These are phyloP conservation scores for Heliothis virescens DNA, from an alignment of 1,140 invertebrate species.

Conservation along the genomic window DNA sequence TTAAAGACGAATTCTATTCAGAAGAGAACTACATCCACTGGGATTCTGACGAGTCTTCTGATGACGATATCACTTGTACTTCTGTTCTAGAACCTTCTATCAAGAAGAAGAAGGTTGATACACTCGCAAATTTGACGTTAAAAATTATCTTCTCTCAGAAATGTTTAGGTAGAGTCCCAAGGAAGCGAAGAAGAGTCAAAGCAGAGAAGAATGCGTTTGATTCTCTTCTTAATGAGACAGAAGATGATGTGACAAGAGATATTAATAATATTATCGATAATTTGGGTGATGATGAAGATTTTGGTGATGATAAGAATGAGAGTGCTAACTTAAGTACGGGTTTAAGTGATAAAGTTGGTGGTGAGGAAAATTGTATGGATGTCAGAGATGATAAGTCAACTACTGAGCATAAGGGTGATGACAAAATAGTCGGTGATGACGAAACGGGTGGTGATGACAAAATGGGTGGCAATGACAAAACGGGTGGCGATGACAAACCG, in stretches of 20 bases:
- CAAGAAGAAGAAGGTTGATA: constrained; percentile 53
- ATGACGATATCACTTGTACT: constrained; percentile 44
- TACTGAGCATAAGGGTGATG: background rate
- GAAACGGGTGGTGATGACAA: background rate
- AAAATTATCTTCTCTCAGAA: constrained; percentile 68
- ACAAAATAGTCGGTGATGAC: background rate
- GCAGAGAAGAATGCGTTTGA: constrained; percentile 59
- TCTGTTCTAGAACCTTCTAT: background rate
- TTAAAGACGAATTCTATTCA: constrained; percentile 57
- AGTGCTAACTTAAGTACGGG: constrained; percentile 21
- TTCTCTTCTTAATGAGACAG: constrained; percentile 49
- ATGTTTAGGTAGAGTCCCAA: constrained; percentile 69
- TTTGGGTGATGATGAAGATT: constrained; percentile 56
- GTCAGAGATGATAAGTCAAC: background rate
- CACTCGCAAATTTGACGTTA: constrained; percentile 56
- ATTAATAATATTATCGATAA: constrained; percentile 65
- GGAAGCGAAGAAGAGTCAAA: constrained; percentile 65
- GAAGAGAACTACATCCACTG: constrained; percentile 66
- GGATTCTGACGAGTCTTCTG: constrained; percentile 64
- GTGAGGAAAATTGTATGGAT: background rate
- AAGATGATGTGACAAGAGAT: constrained; percentile 54
- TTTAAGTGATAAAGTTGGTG: background rate
- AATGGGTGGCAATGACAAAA: background rate
- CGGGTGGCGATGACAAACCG: background rate
- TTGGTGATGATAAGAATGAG: constrained; percentile 30